These are phyloP conservation scores for Apamea crenata DNA, from an alignment of 2,888 invertebrate species.

Conservation along the genomic window DNA sequence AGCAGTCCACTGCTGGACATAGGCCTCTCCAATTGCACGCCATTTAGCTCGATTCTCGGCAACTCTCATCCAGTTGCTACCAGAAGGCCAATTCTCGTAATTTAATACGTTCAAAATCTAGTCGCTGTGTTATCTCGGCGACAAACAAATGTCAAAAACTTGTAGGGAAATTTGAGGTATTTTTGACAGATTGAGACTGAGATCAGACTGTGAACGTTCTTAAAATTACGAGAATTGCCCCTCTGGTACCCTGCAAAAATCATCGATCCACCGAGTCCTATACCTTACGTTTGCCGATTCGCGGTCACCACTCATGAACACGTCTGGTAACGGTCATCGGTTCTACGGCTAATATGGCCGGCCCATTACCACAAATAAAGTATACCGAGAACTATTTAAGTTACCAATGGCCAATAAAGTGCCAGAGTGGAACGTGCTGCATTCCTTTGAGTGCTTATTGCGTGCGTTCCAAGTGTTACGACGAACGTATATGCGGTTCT, in stretches of 20 bases:
- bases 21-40: neutral
- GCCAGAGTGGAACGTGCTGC: neutral
- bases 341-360: neutral
- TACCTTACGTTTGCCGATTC: neutral
- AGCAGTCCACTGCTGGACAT: no score
- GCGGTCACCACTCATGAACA: neutral
- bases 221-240: no score
- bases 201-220: no score
- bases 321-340: neutral
- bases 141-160: no score
- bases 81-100: no score
- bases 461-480: neutral
- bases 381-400: neutral
- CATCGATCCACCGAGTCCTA: neutral
- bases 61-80: neutral
- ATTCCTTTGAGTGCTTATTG: conserved; percentile 15
- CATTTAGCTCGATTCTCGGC: no score
- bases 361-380: neutral
- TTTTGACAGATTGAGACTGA: no score
- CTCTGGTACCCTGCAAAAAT: neutral
- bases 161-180: no score
- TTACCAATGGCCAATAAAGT: conserved; percentile 9
- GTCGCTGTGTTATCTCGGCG: no score
- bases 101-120: no score
- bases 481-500: neutral